These are phyloP conservation scores for Drosophila falleni DNA, from an alignment of 2,888 invertebrate species.

Conservation along the genomic window DNA sequence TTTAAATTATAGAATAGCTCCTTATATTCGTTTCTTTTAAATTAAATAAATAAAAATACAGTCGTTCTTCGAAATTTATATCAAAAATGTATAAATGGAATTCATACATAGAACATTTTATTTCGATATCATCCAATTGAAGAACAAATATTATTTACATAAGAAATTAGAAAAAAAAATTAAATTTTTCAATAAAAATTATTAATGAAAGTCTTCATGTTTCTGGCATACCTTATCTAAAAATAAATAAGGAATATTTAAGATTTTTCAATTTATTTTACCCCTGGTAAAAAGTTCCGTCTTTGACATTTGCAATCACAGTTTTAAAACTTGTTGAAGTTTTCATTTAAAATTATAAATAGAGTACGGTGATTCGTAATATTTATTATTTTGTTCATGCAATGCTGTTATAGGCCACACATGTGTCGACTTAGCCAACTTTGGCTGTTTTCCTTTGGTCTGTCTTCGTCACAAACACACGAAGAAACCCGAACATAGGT, in stretches of 20 bases:
- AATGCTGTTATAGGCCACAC: conserved; percentile 19
- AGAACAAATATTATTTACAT: no score
- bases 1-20: no score
- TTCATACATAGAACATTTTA: no score
- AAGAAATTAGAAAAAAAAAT: no score
- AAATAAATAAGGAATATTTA: neutral
- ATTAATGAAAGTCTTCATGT: no score
- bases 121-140: no score
- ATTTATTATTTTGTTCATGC: neutral
- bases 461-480: conserved; percentile 32
- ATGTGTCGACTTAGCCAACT: conserved; percentile 8
- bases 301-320: no score
- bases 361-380: neutral
- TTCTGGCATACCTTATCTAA: no score
- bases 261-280: neutral
- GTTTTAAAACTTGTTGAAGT: conserved; percentile 4
- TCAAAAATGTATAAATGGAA: neutral
- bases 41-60: no score
- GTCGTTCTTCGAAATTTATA: neutral
- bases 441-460: neutral
- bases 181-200: no score
- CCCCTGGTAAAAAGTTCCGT: no score
- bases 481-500: conserved; percentile 58
- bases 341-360: neutral
- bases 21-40: neutral